Base-by-base conservation (phyloP, 2,797 vertebrate species). In the Onychomys arenicola region DNA sequence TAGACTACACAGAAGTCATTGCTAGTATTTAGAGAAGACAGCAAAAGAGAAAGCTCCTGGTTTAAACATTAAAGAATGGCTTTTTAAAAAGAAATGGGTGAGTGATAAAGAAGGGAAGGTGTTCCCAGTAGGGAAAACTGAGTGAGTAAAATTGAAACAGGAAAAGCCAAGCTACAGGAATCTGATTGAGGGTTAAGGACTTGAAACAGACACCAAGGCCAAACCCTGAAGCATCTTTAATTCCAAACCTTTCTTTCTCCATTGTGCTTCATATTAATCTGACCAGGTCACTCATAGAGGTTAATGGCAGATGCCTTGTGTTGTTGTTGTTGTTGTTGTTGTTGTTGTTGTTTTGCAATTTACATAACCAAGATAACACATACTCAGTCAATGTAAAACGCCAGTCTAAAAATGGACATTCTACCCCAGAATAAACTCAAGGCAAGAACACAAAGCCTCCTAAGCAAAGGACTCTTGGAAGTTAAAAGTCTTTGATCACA, bases 351-450 rank as follows among this genome's bases (percentile, higher is more conserved):
- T 59, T 84, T 84, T 88, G 65, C 37, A 49, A 57, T 69, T 92
- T 91, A 75, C 29, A 43, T 96, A 95, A 65, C 43, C 69, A 75
- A 40, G 29, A 37, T 63, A 46, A 16, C 34, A 61, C 7, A 27
- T 90, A 91, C 5, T 52, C 67, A 40, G 55, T 57, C 89, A 59
- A 13, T 34, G 25, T 83, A 80, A 90, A 94, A 95, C 46, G 76
- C 12, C 49, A 80, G 59, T 29, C 63, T 40, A 57, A n/a, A 82
- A 96, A 96, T 88, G 77, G 57, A 83, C 87, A 9, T 90, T 94
- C 88, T 97, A 97, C 89, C 89, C 65, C 88, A 97, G 95, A 95
- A 93, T 92, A 89, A 97, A 93, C 92, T 95, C 76, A 90, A 95
- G 91, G 43, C 93, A 97, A 63, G 52, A 84, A 89, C 90, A 94